A percentile compares a stretch with the other conserved stretches of the same genome.
Evolutionary conservation across 2,888 invertebrate genomes (phyloP).

Genomic region (Autographa pulchrina): DNA sequence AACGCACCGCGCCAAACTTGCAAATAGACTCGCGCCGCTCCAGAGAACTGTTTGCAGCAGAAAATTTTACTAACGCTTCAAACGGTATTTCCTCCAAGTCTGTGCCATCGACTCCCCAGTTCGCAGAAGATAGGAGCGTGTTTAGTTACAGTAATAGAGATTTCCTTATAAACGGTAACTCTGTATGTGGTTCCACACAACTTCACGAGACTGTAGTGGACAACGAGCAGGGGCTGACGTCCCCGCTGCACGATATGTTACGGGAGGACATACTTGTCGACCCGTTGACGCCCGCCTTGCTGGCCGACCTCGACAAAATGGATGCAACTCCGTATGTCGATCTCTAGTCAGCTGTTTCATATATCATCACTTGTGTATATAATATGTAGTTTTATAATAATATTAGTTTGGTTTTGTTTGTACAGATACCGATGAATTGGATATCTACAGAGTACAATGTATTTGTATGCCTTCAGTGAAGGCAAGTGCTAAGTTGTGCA

Average conservation of each 20-base stretch:
- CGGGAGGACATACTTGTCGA: slow-evolving; percentile 80
- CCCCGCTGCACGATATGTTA: slow-evolving; percentile 83
- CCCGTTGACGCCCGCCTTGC: slow-evolving; percentile 80
- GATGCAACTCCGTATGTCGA: slow-evolving; percentile 84
- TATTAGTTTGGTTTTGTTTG: slow-evolving; percentile 76
- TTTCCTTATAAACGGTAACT: slow-evolving; percentile 91
- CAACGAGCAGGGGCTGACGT: slow-evolving; percentile 72
- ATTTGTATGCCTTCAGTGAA: slow-evolving; percentile 87
- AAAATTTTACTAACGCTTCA: slow-evolving; percentile 71
- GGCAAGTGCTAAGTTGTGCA: slow-evolving; percentile 75
- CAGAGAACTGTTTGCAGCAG: slow-evolving; percentile 77
- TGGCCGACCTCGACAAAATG: slow-evolving; percentile 86
- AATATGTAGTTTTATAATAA: slow-evolving; percentile 66
- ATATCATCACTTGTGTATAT: slow-evolving; percentile 70
- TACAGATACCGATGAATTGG: slow-evolving; percentile 79
- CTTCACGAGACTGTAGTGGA: slow-evolving; percentile 75
- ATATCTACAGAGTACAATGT: slow-evolving; percentile 84
- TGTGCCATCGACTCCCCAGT: slow-evolving; percentile 92
- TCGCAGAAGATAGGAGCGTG: slow-evolving; percentile 85
- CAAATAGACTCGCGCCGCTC: slow-evolving; percentile 81
- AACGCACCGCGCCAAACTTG: slow-evolving; percentile 77
- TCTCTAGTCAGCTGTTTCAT: slow-evolving; percentile 79
- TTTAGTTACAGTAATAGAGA: slow-evolving; percentile 90
- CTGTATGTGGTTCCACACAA: slow-evolving; percentile 76
- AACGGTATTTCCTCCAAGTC: slow-evolving; percentile 92